Base-by-base conservation (phyloP, 2,797 vertebrate species). In the Phoxinus dragarum region DNA sequence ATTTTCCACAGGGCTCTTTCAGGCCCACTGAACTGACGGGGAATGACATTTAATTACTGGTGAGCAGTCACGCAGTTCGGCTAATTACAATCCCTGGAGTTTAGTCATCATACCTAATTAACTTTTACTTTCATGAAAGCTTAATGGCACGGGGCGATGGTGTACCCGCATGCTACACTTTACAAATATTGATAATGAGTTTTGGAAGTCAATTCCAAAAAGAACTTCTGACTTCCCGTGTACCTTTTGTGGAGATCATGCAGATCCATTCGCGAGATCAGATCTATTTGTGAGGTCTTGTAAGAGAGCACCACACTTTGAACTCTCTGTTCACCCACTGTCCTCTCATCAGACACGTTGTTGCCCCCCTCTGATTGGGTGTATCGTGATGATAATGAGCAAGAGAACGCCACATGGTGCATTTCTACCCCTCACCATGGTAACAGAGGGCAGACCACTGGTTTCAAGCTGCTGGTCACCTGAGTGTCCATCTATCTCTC, bases 31-130 rank as follows among this genome's bases (percentile, higher is more conserved):
- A 95, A 96, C 95, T 96, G 94, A 96, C 95, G 91, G 94, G 94
- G 95, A 96, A 96, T 97, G 95, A 96, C 96, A 97, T 97, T 97
- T 97, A 97, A 97, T 97, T 97, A 96, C 96, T 97, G 95, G 95
- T 96, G 95, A 96, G 96, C 95, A 97, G 94, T 96, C 96, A 95
- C 95, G 95, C 95, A 94, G 93, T 95, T 96, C 92, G 89, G 95
- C 95, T 97, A 97, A 97, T 97, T 97, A 97, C 94, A 93, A 96
- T 97, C 96, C 96, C 96, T 92, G 92, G 96, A 96, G 96, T 96
- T 97, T 95, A 97, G 95, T 96, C 95, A 97, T 96, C 96, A 97
- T 96, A 95, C 95, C 96, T 96, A 96, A 98, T 97, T 97, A 97
- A 97, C 96, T 97, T 97, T 96, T 95, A 94, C 94, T 96, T 97